Percentiles rank a stretch among this genome's conserved stretches.
Conservation (phyloP, 2,797 vertebrate genomes). For the Protonibea diacanthus region DNA sequence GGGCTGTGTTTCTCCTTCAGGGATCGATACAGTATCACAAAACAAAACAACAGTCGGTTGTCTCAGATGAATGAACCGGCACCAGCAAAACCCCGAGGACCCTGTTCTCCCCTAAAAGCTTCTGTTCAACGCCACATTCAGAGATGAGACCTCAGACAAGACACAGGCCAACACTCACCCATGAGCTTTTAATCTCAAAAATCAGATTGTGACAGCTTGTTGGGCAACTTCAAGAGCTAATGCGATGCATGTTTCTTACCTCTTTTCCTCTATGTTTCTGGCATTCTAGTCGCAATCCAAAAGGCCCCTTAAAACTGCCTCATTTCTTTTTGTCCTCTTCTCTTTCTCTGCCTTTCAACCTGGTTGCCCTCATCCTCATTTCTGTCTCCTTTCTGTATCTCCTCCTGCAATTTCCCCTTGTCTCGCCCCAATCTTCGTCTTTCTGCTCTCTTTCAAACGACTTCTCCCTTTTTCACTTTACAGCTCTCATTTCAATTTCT, state of each 20-base stretch:
- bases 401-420: slow-evolving; percentile 21
- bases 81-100: slow-evolving; percentile 29
- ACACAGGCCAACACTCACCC: background rate
- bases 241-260: slow-evolving; percentile 16
- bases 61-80: slow-evolving; percentile 51
- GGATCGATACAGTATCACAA: slow-evolving; percentile 65
- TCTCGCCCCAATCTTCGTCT: slow-evolving; percentile 11
- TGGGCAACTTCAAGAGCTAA: slow-evolving; percentile 21
- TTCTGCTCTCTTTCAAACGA: slow-evolving; percentile 29
- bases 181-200: too few species aligned
- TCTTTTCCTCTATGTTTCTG: slow-evolving; percentile 2
- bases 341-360: slow-evolving; percentile 34
- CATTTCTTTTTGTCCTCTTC: slow-evolving; percentile 47
- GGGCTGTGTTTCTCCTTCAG: slow-evolving; percentile 52
- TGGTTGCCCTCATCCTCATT: slow-evolving; percentile 23
- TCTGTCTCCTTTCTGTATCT: slow-evolving; percentile 26
- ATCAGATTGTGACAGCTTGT: slow-evolving; percentile 8
- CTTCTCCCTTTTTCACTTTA: slow-evolving; percentile 1
- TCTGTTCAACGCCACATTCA: slow-evolving; percentile 20
- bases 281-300: slow-evolving; percentile 8
- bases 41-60: slow-evolving; percentile 50
- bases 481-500: slow-evolving; percentile 43
- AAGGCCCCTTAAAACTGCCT: slow-evolving; percentile 27
- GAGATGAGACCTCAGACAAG: slow-evolving; percentile 9
- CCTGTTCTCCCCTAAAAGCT: slow-evolving; percentile 24